These are phyloP conservation scores for Notolabrus celidotus DNA, from an alignment of 2,797 vertebrate genomes.

Conservation along the genomic window DNA sequence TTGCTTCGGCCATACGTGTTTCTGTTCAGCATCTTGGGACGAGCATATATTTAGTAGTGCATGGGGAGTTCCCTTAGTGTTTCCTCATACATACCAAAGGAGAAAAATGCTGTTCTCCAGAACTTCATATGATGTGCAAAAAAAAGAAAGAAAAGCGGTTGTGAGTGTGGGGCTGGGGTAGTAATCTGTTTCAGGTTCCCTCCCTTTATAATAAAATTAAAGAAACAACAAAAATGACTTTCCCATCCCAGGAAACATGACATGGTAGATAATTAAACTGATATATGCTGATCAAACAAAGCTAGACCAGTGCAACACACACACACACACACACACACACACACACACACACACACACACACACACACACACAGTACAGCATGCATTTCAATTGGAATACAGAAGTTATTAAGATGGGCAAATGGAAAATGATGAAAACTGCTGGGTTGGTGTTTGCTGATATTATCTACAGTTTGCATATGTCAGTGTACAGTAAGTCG, in stretches of 20 bases:
- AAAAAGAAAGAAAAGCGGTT: not conserved
- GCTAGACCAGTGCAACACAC: constrained; percentile 12
- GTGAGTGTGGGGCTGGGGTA: no score
- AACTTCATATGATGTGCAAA: constrained; percentile 10
- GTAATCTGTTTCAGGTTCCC: constrained; percentile 2
- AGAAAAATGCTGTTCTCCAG: constrained; percentile 17
- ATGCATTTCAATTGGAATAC: constrained; percentile 27
- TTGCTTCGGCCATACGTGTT: no score
- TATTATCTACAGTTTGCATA: not conserved
- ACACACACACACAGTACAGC: constrained; percentile 10
- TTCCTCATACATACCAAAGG: constrained; percentile 25
- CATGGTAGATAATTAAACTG: constrained; percentile 43
- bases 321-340: constrained; percentile 21
- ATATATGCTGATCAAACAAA: constrained; percentile 45
- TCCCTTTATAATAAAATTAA: constrained; percentile 22
- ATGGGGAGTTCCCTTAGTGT: constrained; percentile 13
- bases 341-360: constrained; percentile 15
- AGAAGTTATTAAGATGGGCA: constrained; percentile 11
- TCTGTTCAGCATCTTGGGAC: constrained; percentile 9
- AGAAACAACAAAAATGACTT: constrained; percentile 26
- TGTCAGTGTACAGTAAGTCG: not conserved
- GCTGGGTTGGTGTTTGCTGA: constrained; percentile 5
- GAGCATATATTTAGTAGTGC: constrained; percentile 15
- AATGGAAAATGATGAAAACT: constrained; percentile 24
- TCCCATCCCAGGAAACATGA: constrained; percentile 4